Evolutionary conservation across 1,140 invertebrate genomes (phyloP).

Genomic region (Drosophila rufa): DNA sequence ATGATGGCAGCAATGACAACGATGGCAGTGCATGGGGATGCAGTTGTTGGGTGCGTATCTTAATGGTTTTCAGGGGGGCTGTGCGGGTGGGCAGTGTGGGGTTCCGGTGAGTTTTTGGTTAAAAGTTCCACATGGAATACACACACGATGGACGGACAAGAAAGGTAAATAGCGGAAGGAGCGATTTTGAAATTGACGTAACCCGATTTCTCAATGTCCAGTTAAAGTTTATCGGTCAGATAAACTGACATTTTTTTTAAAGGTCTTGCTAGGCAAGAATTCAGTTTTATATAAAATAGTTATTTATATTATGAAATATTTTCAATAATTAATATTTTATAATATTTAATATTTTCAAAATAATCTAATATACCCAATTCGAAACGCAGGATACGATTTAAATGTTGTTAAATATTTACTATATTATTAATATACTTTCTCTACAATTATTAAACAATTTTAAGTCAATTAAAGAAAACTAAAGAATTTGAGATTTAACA

Average conservation of each 20-base stretch:
- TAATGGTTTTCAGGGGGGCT: constrained; percentile 74
- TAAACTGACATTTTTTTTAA: too few relatives aligned
- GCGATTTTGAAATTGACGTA: neutral
- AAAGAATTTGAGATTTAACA: neutral
- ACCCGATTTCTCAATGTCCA: neutral
- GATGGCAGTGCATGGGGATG: constrained; percentile 46
- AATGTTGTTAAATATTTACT: too few relatives aligned
- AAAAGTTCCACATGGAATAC: constrained; percentile 21
- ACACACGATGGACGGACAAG: constrained; percentile 20
- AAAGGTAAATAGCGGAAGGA: neutral
- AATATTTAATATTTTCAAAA: too few relatives aligned
- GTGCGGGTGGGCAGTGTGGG: constrained; percentile 24
- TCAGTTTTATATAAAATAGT: too few relatives aligned
- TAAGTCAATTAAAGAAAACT: neutral
- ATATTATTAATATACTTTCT: too few relatives aligned
- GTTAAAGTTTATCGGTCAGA: too few relatives aligned
- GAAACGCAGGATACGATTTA: too few relatives aligned
- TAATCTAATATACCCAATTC: too few relatives aligned
- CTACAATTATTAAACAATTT: too few relatives aligned
- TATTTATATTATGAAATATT: too few relatives aligned
- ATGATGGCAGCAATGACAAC: constrained; percentile 53
- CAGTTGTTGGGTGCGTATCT: constrained; percentile 71
- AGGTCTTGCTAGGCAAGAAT: too few relatives aligned
- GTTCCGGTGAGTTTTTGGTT: constrained; percentile 25
- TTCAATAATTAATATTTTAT: too few relatives aligned